These are phyloP conservation scores for Babylonia areolata DNA, from an alignment of 1,140 invertebrate species.

Conservation along the genomic window DNA sequence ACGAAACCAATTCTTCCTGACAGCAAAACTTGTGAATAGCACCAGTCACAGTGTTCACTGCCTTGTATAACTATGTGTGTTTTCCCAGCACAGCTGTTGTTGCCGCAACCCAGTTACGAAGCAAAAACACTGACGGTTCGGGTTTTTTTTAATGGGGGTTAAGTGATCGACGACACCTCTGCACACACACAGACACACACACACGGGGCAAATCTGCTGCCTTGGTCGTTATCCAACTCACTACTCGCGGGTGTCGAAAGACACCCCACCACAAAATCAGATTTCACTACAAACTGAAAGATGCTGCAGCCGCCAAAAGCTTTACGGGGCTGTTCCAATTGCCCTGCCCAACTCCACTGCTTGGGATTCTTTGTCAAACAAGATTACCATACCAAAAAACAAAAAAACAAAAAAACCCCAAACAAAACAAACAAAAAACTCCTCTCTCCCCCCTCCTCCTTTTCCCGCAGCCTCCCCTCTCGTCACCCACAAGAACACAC, in stretches of 20 bases:
- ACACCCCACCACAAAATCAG: not conserved
- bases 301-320: not conserved
- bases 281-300: not conserved
- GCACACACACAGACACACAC: not conserved
- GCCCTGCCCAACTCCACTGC: not conserved
- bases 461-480: not conserved
- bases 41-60: not conserved
- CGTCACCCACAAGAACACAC: not conserved
- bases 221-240: no score
- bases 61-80: not conserved
- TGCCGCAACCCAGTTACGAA: no score
- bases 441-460: not conserved
- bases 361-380: not conserved
- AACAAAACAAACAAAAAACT: not conserved
- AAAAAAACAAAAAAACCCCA: not conserved
- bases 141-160: no score
- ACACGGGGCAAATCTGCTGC: no score
- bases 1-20: no score
- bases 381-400: no score
- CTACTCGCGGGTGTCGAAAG: not conserved
- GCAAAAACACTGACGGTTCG: no score
- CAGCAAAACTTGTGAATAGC: no score
- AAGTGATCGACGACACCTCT: no score
- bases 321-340: not conserved
- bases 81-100: no score